Conservation (phyloP, 2,888 invertebrate genomes). For the Elgonia sp. region DNA sequence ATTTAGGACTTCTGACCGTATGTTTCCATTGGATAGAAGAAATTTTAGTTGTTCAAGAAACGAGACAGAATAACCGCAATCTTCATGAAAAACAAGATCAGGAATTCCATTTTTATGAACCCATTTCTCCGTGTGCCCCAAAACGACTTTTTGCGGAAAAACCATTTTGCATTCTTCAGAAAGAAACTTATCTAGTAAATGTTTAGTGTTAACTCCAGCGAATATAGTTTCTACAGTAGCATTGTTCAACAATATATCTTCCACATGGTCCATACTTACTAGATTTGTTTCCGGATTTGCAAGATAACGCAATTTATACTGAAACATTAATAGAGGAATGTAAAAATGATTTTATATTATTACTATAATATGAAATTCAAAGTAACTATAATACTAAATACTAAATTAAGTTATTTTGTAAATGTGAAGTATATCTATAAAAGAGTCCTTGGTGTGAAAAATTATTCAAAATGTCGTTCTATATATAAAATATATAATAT, state of each 20-base stretch:
- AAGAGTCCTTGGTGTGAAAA: too few species aligned
- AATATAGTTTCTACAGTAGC: conserved; percentile 6
- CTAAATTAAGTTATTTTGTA: too few species aligned
- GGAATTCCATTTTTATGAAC: background rate
- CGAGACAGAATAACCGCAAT: conserved; percentile 66
- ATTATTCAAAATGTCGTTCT: too few species aligned
- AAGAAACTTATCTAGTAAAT: conserved; percentile 33
- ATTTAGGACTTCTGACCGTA: conserved; percentile 25
- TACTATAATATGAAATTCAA: too few species aligned
- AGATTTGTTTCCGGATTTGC: too few species aligned
- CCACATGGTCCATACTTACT: background rate
- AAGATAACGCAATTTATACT: too few species aligned
- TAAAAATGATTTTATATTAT: too few species aligned
- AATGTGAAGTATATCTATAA: too few species aligned
- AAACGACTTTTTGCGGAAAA: background rate
- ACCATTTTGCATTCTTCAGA: conserved; percentile 18
- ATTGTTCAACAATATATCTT: conserved; percentile 3
- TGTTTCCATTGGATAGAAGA: conserved; percentile 65
- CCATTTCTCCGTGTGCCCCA: background rate
- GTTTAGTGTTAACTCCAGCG: conserved; percentile 17
- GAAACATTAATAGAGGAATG: too few species aligned
- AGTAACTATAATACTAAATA: too few species aligned
- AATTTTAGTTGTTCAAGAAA: conserved; percentile 65
- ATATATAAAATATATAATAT: too few species aligned
- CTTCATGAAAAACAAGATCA: conserved; percentile 21